These are phyloP conservation scores for Chromobotia macracanthus DNA, from an alignment of 2,797 vertebrate genomes.

Conservation along the genomic window DNA sequence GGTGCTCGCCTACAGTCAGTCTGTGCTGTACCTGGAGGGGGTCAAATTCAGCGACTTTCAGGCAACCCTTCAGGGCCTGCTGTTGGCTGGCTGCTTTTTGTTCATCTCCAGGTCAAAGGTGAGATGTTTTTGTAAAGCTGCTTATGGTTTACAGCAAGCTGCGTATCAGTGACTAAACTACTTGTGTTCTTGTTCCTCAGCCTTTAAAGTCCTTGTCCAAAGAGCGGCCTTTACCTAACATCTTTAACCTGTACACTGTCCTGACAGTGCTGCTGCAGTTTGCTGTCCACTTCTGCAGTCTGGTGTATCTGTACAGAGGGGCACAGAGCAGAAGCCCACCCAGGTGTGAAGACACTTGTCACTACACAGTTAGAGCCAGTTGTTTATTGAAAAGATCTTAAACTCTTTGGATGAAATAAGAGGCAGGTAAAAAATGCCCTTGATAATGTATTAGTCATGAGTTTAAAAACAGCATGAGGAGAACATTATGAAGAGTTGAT, in stretches of 20 bases:
- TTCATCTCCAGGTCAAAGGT: conserved; percentile 99
- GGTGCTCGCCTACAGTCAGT: conserved; percentile 97
- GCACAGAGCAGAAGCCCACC: conserved; percentile 86
- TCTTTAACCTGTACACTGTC: conserved; percentile 96
- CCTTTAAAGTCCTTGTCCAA: conserved; percentile 92
- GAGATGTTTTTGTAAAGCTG: conserved; percentile 34
- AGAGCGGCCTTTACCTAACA: conserved; percentile 94
- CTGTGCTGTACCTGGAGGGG: conserved; percentile 95
- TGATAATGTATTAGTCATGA: no score
- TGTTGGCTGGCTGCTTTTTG: conserved; percentile 95
- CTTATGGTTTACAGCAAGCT: not conserved
- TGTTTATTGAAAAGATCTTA: no score
- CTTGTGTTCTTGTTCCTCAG: conserved; percentile 66
- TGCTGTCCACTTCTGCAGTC: conserved; percentile 91
- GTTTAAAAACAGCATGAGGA: no score
- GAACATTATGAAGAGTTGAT: no score
- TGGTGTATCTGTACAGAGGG: conserved; percentile 89
- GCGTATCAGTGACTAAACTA: not conserved
- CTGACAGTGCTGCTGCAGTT: conserved; percentile 95
- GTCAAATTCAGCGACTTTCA: conserved; percentile 99
- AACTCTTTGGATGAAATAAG: no score
- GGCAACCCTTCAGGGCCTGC: conserved; percentile 92
- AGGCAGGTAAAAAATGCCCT: no score
- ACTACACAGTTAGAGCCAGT: not conserved
- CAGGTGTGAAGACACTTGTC: conserved; percentile 74